Evolutionary conservation across 2,888 invertebrate species (phyloP), one percentile per base, ranked within the genome.

Genomic region (Mechanitis messenoides): DNA sequence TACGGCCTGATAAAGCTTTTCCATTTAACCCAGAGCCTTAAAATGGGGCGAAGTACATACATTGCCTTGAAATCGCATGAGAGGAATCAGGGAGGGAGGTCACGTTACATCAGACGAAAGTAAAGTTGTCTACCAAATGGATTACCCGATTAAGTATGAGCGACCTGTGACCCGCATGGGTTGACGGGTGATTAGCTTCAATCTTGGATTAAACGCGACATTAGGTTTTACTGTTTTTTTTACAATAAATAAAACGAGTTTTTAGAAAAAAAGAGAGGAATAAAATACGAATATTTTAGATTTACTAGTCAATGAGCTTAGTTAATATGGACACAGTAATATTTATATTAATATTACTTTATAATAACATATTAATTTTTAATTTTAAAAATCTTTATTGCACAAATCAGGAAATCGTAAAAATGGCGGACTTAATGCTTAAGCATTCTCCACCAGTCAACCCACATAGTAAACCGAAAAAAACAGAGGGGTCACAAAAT

Each of bases 61-160:
- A 72, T 69, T 65, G 45, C 47, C 61, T 45, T 58, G 42, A 59
- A 56, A 47, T 58, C 53, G 33, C 58, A 53, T 60, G 60, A 64
- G 54, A 60, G 66, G 68, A 65, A 69, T 68, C 61, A 68, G 68
- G 71, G 63, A 62, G 70, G 67, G 50, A 72, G 84, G 70, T 80
- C 87, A 73, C 47, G 55, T 62, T 73, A 72, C 62, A 71, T 66
- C 80, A 79, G 85, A 57, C 75, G 72, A 65, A 71, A 77, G 75
- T 80, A 81, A 84, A 83, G 83, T 84, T 84, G 85, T 82, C 85
- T 83, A 73, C 75, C 78, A 79, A 86, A 88, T 84, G 83, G 84
- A 88, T 89, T 86, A 85, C 82, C 74, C 83, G 83, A 86, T 87
- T 87, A 87, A 82, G 83, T 81, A 80, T 83, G 81, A 83, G 80